Conservation (phyloP, 2,797 vertebrate genomes). For the Babyrousa celebensis region DNA sequence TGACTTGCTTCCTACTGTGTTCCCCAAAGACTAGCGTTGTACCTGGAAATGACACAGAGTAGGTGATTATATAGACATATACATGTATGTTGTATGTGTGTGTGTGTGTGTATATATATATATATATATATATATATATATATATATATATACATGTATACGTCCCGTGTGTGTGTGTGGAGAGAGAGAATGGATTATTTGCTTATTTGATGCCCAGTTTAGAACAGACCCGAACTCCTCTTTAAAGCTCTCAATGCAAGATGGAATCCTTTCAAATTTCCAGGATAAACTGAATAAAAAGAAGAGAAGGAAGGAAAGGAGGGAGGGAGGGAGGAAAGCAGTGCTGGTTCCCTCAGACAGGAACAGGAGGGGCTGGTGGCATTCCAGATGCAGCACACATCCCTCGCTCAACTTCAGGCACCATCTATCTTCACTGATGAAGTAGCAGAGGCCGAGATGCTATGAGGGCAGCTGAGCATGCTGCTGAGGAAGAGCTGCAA, state of each 20-base stretch:
- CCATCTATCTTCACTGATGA: neutral
- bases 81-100: too few species aligned
- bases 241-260: neutral
- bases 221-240: neutral
- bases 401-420: neutral
- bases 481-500: neutral
- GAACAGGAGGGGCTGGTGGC: neutral
- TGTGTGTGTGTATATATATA: too few species aligned
- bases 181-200: neutral
- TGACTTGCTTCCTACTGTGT: neutral
- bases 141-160: fast-evolving
- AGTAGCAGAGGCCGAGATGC: neutral
- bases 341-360: neutral
- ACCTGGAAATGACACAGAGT: neutral
- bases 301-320: neutral
- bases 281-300: neutral
- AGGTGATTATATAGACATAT: neutral
- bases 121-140: too few species aligned
- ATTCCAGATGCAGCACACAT: neutral
- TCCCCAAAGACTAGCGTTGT: neutral
- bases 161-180: neutral
- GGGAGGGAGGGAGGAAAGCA: neutral
- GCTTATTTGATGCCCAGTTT: neutral
- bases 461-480: neutral
- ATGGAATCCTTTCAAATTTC: conserved; percentile 23